Base-by-base conservation (phyloP, 2,888 invertebrate species). In the Gastracanthus pulcherrimus region DNA sequence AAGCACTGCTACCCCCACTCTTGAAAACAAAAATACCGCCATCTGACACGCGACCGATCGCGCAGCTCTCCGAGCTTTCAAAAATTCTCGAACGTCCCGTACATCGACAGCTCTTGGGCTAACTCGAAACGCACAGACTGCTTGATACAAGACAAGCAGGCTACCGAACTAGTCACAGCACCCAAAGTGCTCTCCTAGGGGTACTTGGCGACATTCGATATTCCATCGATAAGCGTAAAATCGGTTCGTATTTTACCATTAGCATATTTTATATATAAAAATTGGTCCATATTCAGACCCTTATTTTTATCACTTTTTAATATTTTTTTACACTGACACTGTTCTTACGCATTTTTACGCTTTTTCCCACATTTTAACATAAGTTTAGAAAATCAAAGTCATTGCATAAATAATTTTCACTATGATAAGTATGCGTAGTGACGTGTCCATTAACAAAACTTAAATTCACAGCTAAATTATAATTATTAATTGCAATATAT, bases 61-160 rank as follows among this genome's bases (percentile, higher is more conserved):
- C 82, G 3, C 29, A 82, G 0, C 55, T 84, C 1, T 77, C 79
- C 51, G 48, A 67, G 1, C 13, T 81, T 1, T 82, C 84, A 4
- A 84, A 84, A 60, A 51, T 82, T 0, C 51, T 84, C 13, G 82
- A 82, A 31, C 58, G 71, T 13, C 3, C 79, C 0, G 80, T 81
- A 0, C 51, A 55, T 51, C 58, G 75, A 26, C 84, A 84, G 36
- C 3, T 84, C 2, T n/a, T 31, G 0, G 3, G 1, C 0, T 82
- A 69, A 16, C 5, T 84, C 0, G 41, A 76, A 4, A 9, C 26
- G 4, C 2, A 71, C 64, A 6, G 64, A 19, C 41, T 83, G 1
- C 23, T 80, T 19, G 45, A 80, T 71, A 34, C 66, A 0, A 26
- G 38, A 29, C 76, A 83, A 38, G 64, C 81, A 5, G 76, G 81